phyloP scores from a whole-genome alignment of 2,797 vertebrate genomes.

The Typhlichthys subterraneus region DNA sequence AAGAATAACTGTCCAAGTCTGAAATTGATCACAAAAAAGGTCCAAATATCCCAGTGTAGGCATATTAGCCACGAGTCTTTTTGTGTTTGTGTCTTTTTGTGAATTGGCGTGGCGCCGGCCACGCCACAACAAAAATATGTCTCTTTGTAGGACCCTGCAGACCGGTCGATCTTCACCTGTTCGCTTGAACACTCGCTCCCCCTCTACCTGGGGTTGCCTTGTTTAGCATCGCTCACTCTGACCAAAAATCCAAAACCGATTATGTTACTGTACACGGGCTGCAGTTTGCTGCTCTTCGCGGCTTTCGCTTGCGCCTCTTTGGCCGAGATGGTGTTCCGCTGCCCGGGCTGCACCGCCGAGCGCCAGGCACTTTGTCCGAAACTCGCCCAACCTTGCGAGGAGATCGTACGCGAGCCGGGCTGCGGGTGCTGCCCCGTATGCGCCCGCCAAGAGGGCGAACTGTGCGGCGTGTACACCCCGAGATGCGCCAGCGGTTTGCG shows the following conservation, averaged over 20 bases:
- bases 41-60: not conserved
- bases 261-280: constrained; percentile 68
- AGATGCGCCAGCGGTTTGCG: constrained; percentile 88
- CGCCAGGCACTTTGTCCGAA: constrained; percentile 82
- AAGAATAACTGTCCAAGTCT: not conserved
- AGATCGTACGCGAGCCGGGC: constrained; percentile 93
- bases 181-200: constrained; percentile 58
- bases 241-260: constrained; percentile 46
- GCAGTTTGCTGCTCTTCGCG: constrained; percentile 72
- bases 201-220: constrained; percentile 59
- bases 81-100: too few species aligned
- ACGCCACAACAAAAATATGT: constrained; percentile 51
- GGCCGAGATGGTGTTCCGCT: constrained; percentile 87
- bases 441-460: constrained; percentile 87
- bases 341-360: constrained; percentile 84
- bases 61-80: constrained; percentile 19
- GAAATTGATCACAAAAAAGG: not conserved
- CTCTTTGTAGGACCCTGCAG: constrained; percentile 77
- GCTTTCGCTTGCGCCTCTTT: constrained; percentile 70
- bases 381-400: constrained; percentile 80
- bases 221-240: constrained; percentile 42
- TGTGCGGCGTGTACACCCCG: constrained; percentile 93
- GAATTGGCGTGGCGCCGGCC: not conserved
- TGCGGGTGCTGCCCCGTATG: constrained; percentile 95
- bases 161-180: constrained; percentile 75